These are phyloP conservation scores for Teleogryllus occipitalis DNA, from an alignment of 1,140 invertebrate genomes.

Conservation along the genomic window DNA sequence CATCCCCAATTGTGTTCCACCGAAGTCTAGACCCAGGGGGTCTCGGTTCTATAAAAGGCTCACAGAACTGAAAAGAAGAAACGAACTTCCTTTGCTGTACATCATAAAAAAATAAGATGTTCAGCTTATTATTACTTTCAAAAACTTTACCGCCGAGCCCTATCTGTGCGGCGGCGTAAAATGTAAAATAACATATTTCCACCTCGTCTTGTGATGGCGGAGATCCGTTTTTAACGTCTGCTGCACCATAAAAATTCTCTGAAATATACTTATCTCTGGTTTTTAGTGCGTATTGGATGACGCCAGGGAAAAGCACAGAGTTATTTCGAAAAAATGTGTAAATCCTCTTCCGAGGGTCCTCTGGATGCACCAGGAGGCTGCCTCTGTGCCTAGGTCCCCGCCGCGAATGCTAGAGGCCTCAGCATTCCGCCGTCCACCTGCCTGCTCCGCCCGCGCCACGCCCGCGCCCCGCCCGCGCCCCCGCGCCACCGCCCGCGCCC, in stretches of 20 bases:
- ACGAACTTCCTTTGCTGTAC: too few species aligned
- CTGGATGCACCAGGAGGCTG: not conserved
- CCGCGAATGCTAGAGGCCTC: too few species aligned
- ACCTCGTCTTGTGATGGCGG: not conserved
- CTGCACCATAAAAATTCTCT: not conserved
- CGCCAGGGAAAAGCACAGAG: not conserved
- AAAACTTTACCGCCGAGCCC: not conserved
- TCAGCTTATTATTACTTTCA: not conserved
- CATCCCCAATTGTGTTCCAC: too few species aligned
- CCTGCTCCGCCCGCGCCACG: too few species aligned
- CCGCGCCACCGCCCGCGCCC: too few species aligned
- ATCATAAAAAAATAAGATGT: not conserved
- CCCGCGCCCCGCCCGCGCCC: too few species aligned
- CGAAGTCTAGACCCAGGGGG: too few species aligned
- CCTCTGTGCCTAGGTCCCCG: too few species aligned
- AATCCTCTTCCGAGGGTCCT: not conserved
- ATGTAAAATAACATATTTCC: conserved; percentile 3
- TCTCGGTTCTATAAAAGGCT: too few species aligned
- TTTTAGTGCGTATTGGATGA: not conserved
- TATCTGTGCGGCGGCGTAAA: not conserved
- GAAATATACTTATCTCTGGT: not conserved
- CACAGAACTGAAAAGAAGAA: too few species aligned
- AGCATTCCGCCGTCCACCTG: too few species aligned
- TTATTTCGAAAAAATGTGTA: not conserved
- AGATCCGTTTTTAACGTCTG: not conserved